A percentile compares a stretch with the other conserved stretches of the same genome.
Conservation (phyloP, 2,888 invertebrate genomes). For the Microchrysa polita region DNA sequence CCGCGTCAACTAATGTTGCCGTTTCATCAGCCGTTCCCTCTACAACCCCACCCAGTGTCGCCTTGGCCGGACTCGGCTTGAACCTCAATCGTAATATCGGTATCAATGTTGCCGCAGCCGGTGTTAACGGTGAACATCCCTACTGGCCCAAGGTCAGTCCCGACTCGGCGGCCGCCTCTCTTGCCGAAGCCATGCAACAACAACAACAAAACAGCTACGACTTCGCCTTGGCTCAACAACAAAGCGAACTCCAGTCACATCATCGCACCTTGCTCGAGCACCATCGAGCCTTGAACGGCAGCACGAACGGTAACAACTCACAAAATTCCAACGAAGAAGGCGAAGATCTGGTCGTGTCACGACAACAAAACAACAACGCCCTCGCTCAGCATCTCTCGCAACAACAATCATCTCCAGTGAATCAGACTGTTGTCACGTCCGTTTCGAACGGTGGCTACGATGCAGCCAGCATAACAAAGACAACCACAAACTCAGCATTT, state of each 20-base stretch:
- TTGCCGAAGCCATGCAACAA: slow-evolving; percentile 71
- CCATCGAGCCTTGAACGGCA: slow-evolving; percentile 57
- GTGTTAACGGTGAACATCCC: slow-evolving; percentile 69
- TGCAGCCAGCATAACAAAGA: slow-evolving; percentile 65
- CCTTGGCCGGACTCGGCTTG: slow-evolving; percentile 49
- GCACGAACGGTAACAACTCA: slow-evolving; percentile 53
- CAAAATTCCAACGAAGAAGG: slow-evolving; percentile 62
- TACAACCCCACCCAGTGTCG: slow-evolving; percentile 50
- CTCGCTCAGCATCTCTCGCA: slow-evolving; percentile 42
- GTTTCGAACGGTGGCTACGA: slow-evolving; percentile 60
- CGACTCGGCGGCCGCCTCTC: slow-evolving; percentile 74
- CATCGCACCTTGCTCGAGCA: slow-evolving; percentile 68
- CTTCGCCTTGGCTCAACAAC: slow-evolving; percentile 59
- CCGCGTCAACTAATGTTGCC: slow-evolving; percentile 52
- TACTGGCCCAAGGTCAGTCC: slow-evolving; percentile 91
- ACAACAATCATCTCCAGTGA: slow-evolving; percentile 58
- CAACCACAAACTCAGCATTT: slow-evolving; percentile 86
- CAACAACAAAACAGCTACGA: slow-evolving; percentile 67
- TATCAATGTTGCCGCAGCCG: slow-evolving; percentile 58
- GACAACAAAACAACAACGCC: slow-evolving; percentile 58
- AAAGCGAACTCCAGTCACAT: slow-evolving; percentile 75
- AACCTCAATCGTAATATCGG: slow-evolving; percentile 53
- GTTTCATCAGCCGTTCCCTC: slow-evolving; percentile 52
- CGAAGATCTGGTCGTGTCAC: slow-evolving; percentile 61
- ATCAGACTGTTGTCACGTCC: slow-evolving; percentile 55